phyloP scores from a whole-genome alignment of 2,113 vertebrate species.

The Globicephala melas region DNA sequence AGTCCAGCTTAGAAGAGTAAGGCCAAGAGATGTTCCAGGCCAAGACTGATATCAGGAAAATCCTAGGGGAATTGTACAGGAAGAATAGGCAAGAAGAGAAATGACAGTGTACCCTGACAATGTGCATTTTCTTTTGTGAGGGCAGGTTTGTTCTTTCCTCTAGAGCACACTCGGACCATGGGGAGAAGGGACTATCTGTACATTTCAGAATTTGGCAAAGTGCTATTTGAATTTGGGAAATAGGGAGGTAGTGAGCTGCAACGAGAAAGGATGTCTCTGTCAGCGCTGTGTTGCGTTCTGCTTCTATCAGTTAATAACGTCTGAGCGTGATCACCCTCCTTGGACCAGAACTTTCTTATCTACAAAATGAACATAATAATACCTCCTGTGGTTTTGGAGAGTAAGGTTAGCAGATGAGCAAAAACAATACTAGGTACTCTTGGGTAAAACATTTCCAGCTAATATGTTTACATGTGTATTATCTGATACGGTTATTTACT shows the following conservation, averaged over 20 bases:
- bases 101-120: neutral
- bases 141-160: neutral
- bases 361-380: neutral
- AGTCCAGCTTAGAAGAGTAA: neutral
- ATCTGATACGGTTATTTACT: neutral
- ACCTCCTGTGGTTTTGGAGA: neutral
- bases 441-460: constrained; percentile 20
- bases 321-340: neutral
- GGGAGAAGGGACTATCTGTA: neutral
- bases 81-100: neutral
- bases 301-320: neutral
- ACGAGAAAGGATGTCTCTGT: neutral
- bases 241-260: neutral
- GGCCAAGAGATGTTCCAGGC: neutral
- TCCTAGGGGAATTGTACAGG: neutral
- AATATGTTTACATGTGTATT: neutral
- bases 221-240: neutral
- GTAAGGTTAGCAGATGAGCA: neutral
- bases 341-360: neutral
- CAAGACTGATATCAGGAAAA: neutral
- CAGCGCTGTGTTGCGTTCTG: fast-evolving
- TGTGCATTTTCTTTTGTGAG: neutral
- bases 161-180: neutral
- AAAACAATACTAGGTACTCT: neutral
- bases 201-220: neutral